Evolutionary conservation across 2,797 vertebrate species (phyloP), one percentile per base, ranked within the genome.

Genomic region (Siniperca undulata): DNA sequence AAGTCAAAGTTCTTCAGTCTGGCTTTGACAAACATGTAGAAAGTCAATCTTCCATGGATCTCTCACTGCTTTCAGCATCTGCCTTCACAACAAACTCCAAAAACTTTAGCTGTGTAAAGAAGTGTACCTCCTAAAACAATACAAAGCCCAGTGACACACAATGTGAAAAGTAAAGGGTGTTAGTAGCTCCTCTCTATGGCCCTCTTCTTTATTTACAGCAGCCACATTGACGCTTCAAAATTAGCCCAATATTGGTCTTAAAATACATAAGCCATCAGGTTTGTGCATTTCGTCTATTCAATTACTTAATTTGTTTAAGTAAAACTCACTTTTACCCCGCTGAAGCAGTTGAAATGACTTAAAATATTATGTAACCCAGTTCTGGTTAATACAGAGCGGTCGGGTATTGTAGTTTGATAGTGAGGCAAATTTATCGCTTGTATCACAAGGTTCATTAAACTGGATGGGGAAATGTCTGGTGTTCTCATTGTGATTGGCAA

Each of bases 401-500:
- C 7, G 3, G 67, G 20, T 61, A 44, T 77, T 74, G 60, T 30
- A 38, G 84, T 74, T 53, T 42, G 65, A 87, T 44, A 72, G 27
- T 52, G 60, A 7, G 14, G 40, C 0, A 13, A 38, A 70, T 78
- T 89, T 76, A 85, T 77, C 30, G 6, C 65, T 40, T 60, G n/a
- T 79, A 87, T 81, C 83, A 77, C 86, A 71, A 53, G 80, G 38
- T 78, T 79, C 82, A 73, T 72, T 89, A 70, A 70, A 59, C 71
- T 78, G 65, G 69, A 83, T 24, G 58, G 74, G 85, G 81, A 78
- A 89, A 87, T 52, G 86, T 88, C 87, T 89, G 82, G 42, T 79
- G 78, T 50, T 65, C 81, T 76, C 71, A 82, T 86, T 88, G 84
- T 83, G 87, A 88, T 72, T 83, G 75, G 83, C 78, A 44, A 87